phyloP scores from a whole-genome alignment of 2,888 invertebrate genomes.

The Entomobrya proxima region DNA sequence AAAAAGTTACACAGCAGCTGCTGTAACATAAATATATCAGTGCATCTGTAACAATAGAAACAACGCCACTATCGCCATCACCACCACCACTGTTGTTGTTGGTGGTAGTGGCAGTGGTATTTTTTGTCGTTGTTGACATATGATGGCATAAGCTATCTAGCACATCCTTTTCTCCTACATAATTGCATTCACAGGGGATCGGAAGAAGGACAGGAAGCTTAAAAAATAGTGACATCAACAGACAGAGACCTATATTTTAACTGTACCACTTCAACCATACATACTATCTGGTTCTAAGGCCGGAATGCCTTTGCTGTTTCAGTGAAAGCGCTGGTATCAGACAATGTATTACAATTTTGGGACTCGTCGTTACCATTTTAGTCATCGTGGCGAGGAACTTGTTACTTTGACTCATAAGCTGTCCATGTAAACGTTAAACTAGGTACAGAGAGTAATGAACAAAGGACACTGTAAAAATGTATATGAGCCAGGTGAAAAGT shows the following conservation, averaged over 20 bases:
- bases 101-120: background rate
- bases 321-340: too few species aligned
- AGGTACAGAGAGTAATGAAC: too few species aligned
- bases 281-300: too few species aligned
- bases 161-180: slow-evolving; percentile 20
- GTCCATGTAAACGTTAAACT: too few species aligned
- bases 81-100: background rate
- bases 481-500: too few species aligned
- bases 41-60: background rate
- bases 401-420: too few species aligned
- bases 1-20: background rate
- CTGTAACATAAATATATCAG: background rate
- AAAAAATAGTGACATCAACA: slow-evolving; percentile 30
- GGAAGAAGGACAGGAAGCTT: slow-evolving; percentile 40
- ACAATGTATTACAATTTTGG: too few species aligned
- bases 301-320: too few species aligned
- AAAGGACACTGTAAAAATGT: too few species aligned
- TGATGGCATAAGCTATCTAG: slow-evolving; percentile 19
- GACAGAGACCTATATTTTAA: slow-evolving; percentile 2
- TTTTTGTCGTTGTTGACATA: background rate
- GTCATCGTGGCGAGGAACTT: too few species aligned
- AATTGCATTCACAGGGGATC: slow-evolving; percentile 56
- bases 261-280: background rate
- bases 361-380: too few species aligned
- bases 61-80: background rate